These are phyloP conservation scores for Copidosoma floridanum DNA, from an alignment of 1,140 invertebrate genomes.

Conservation along the genomic window DNA sequence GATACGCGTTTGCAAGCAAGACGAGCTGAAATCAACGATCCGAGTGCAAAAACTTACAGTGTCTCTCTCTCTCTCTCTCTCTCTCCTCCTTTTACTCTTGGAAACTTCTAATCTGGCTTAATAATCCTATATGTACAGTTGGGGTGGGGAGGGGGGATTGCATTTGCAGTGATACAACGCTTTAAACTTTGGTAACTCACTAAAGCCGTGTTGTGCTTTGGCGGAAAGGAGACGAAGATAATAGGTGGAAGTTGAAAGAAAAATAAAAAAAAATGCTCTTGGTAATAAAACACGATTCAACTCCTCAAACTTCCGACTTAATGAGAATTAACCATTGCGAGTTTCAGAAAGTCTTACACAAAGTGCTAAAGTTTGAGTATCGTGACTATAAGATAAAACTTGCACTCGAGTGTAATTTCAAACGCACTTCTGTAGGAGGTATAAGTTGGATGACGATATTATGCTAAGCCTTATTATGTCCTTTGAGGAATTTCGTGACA, in stretches of 20 bases:
- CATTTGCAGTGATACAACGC: not conserved
- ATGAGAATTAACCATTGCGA: constrained; percentile 24
- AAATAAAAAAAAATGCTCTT: not conserved
- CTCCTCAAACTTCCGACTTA: constrained; percentile 20
- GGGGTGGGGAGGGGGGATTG: too few relatives aligned
- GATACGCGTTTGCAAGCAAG: too few relatives aligned
- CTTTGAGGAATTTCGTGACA: not conserved
- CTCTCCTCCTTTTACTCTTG: too few relatives aligned
- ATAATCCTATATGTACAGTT: constrained; percentile 5
- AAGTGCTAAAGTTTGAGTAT: constrained; percentile 16
- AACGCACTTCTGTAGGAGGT: not conserved
- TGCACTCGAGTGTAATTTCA: constrained; percentile 15
- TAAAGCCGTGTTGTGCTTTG: not conserved
- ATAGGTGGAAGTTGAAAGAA: too few relatives aligned
- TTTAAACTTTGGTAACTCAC: constrained; percentile 5
- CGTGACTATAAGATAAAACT: constrained; percentile 19
- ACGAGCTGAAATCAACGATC: too few relatives aligned
- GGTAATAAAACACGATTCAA: constrained; percentile 24
- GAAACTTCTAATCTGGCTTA: constrained; percentile 1
- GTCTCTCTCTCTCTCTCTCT: too few relatives aligned
- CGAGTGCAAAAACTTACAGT: too few relatives aligned
- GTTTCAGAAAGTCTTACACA: constrained; percentile 14
- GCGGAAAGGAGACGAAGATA: not conserved
- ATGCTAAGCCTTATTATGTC: constrained; percentile 4
- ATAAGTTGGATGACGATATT: too few relatives aligned